Evolutionary conservation across 2,113 vertebrate species (phyloP).

Genomic region (Xyrauchen texanus): DNA sequence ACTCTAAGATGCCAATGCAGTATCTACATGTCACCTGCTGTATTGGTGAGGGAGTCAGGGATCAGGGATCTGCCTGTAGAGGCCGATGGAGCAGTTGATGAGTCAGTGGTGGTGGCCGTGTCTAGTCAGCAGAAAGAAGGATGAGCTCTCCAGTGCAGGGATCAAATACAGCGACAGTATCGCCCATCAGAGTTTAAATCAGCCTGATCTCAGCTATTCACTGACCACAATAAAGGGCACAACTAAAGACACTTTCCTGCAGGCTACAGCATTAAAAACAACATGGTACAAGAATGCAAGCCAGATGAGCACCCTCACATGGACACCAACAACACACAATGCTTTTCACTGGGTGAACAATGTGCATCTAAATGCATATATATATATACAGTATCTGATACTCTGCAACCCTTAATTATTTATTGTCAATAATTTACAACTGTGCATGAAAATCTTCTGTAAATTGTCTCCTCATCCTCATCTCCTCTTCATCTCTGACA

Average conservation of each 20-base stretch:
- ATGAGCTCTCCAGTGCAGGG: constrained; percentile 29
- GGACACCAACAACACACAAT: too few relatives aligned
- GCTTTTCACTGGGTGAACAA: too few relatives aligned
- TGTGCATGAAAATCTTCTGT: too few relatives aligned
- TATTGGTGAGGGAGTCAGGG: constrained; percentile 35
- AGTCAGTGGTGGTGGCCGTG: constrained; percentile 32
- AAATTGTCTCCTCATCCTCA: too few relatives aligned
- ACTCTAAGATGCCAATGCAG: neutral
- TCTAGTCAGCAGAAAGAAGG: constrained; percentile 52
- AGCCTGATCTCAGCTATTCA: constrained; percentile 48
- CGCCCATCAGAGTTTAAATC: constrained; percentile 35
- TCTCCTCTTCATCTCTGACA: too few relatives aligned
- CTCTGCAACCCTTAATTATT: too few relatives aligned
- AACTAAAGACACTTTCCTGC: constrained; percentile 15
- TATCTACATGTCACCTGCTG: constrained; percentile 39
- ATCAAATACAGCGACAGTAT: constrained; percentile 47
- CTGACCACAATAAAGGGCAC: constrained; percentile 39
- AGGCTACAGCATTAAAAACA: constrained; percentile 23
- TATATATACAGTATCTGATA: too few relatives aligned
- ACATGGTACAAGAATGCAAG: neutral
- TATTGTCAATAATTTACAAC: too few relatives aligned
- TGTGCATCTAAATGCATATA: too few relatives aligned
- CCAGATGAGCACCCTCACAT: neutral
- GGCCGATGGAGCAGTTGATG: constrained; percentile 28
- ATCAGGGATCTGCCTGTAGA: constrained; percentile 28